phyloP scores from a whole-genome alignment of 2,888 invertebrate species.

The Galerucella calmariensis region DNA sequence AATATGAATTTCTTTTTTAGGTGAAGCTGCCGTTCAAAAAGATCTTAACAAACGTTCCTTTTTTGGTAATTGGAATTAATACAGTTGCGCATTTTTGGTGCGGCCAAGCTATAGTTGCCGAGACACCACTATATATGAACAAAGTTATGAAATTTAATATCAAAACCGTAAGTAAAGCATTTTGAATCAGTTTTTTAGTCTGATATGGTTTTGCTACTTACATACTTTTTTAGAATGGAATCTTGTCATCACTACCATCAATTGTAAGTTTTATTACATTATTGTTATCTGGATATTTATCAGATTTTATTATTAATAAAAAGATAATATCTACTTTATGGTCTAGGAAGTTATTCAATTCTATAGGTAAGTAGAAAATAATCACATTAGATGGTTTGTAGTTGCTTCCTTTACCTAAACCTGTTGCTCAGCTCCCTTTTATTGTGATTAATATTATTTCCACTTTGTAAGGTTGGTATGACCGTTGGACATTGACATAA shows the following conservation, averaged over 20 bases:
- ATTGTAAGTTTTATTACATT: conserved; percentile 77
- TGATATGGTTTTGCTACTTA: no score
- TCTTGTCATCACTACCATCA: conserved; percentile 78
- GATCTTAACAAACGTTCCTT: conserved; percentile 79
- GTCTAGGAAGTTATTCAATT: conserved; percentile 71
- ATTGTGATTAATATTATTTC: no score
- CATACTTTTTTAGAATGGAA: conserved; percentile 68
- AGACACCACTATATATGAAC: conserved; percentile 47
- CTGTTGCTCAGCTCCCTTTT: no score
- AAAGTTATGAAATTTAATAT: conserved; percentile 60
- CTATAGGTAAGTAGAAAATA: conserved; percentile 49
- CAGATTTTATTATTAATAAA: conserved; percentile 71
- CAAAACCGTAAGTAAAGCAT: conserved; percentile 31
- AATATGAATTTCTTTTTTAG: conserved; percentile 1
- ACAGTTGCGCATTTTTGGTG: conserved; percentile 48
- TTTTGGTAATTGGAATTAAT: conserved; percentile 74
- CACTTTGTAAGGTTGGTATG: no score
- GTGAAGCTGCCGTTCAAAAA: conserved; percentile 76
- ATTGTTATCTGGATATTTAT: conserved; percentile 75
- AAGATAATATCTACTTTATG: conserved; percentile 51
- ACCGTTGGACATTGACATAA: no score
- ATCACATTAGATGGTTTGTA: no score
- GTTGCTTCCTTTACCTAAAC: no score
- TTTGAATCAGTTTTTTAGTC: not conserved
- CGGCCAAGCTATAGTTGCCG: conserved; percentile 41